phyloP scores from a whole-genome alignment of 2,797 vertebrate species.

The Tenualosa thibaudeaui region DNA sequence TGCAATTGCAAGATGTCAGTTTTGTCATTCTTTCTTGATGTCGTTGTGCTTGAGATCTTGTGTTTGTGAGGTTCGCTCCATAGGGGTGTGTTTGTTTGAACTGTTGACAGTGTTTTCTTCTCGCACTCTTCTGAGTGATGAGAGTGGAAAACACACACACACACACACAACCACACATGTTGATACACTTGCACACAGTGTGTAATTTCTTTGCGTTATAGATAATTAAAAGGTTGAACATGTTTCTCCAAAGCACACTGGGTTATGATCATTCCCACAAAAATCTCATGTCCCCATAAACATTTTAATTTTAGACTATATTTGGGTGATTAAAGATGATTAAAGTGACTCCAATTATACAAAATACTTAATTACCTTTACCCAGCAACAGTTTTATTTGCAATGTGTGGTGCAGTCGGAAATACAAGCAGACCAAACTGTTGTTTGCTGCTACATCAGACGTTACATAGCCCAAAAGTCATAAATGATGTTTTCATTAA shows the following conservation, averaged over 20 bases:
- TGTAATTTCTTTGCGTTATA: conserved; percentile 66
- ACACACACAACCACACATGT: neutral
- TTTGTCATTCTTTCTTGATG: neutral
- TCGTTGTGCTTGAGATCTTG: neutral
- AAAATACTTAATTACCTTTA: conserved; percentile 76
- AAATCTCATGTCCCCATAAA: conserved; percentile 74
- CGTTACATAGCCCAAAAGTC: conserved; percentile 32
- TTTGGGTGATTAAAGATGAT: conserved; percentile 76
- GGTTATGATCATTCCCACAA: conserved; percentile 73
- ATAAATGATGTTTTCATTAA: conserved; percentile 33
- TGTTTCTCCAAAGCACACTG: conserved; percentile 69
- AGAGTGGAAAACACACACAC: conserved; percentile 52
- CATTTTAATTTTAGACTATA: conserved; percentile 78
- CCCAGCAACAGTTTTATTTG: conserved; percentile 74
- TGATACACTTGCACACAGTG: conserved; percentile 35
- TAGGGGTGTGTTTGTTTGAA: neutral
- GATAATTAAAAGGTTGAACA: conserved; percentile 76
- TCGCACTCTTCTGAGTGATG: conserved; percentile 12
- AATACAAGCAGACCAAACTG: conserved; percentile 49
- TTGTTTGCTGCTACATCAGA: conserved; percentile 36
- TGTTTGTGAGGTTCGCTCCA: neutral
- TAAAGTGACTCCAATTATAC: conserved; percentile 73
- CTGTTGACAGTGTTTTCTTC: neutral
- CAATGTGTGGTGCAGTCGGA: conserved; percentile 66
- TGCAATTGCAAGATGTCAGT: neutral